Base-by-base conservation (phyloP, 2,888 invertebrate species). In the Tridacna gigas region DNA sequence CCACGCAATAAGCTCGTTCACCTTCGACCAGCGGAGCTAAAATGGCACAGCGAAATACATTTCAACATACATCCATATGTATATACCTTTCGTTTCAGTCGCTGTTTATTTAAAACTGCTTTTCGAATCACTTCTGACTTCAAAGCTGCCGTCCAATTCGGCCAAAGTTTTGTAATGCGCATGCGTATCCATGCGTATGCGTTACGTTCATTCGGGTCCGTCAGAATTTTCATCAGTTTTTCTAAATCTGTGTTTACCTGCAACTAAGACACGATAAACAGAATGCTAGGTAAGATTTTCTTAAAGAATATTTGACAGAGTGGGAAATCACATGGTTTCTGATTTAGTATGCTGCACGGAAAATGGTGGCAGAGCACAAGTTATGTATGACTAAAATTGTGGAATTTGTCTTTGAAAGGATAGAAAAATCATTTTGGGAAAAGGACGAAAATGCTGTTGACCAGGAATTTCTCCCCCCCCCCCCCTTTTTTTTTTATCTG, bases 181-280 rank as follows among this genome's bases (percentile, higher is more conserved):
- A 71, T 51, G 11, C 71, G 71, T 22, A 71, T 71, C 71, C 71
- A 71, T n/a, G 71, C 48, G 26, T 71, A 51, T 9, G 71, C 48
- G 4, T 51, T 45, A 4, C 51, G 71, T 22, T 71, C 71, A 71
- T 71, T 71, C 9, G 71, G 71, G 26, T 71, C 71, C 11, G 12
- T 25, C 1, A 71, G 48, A 51, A 71, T 22, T n/a, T 7, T 18
- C 71, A 71, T 51, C 25, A 71, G 51, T 18, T 13, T 13, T 5
- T 22, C 20, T 12, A 71, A n/a, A 22, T 45, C 45, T 12, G 71
- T 71, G 26, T 71, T 71, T 0, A 26, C 11, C n/a, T 25, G 45
- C 7, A 20, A 12, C 71, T 71, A 51, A 26, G 51, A 71, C 22
- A 63, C 2, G 37, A 37, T 37, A 37, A 37, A 37, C 2, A 37